Percentiles rank a stretch among this genome's conserved stretches.
Evolutionary conservation across 37 sponge, comb jelly and placozoan species (phyloP).

Genomic region (Cliona cf. orientalis): DNA sequence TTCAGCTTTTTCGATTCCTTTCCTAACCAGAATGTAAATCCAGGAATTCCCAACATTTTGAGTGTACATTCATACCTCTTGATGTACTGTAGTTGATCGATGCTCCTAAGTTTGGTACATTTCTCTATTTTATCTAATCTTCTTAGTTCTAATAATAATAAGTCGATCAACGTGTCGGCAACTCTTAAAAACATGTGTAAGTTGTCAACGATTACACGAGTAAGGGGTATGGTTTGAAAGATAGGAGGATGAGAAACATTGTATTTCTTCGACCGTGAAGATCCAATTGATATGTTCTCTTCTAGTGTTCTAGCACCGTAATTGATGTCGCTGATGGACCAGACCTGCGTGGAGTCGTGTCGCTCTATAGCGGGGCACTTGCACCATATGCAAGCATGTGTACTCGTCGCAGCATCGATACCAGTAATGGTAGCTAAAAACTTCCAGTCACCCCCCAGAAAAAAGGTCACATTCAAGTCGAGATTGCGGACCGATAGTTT

Average conservation of each 20-base stretch:
- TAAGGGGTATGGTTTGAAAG: constrained; percentile 12
- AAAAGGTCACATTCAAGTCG: too few species aligned
- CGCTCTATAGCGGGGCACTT: constrained; percentile 9
- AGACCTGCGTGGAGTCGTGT: neutral
- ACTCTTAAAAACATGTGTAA: constrained; percentile 23
- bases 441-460: too few species aligned
- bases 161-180: constrained; percentile 11
- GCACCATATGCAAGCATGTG: constrained; percentile 34
- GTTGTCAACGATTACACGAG: constrained; percentile 3
- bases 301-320: constrained; percentile 18
- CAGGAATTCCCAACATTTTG: neutral
- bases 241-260: neutral
- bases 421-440: constrained; percentile 8
- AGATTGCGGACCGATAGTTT: too few species aligned
- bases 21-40: neutral
- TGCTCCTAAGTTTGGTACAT: neutral
- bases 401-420: constrained; percentile 14
- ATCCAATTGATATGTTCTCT: neutral
- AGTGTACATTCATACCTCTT: neutral
- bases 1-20: constrained; percentile 10
- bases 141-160: neutral
- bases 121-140: constrained; percentile 5
- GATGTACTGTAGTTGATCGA: neutral
- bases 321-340: neutral
- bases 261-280: neutral